Percentiles rank a stretch among this genome's conserved stretches.
phyloP scores from a whole-genome alignment of 2,888 invertebrate genomes.

The Synanthedon myopaeformis region DNA sequence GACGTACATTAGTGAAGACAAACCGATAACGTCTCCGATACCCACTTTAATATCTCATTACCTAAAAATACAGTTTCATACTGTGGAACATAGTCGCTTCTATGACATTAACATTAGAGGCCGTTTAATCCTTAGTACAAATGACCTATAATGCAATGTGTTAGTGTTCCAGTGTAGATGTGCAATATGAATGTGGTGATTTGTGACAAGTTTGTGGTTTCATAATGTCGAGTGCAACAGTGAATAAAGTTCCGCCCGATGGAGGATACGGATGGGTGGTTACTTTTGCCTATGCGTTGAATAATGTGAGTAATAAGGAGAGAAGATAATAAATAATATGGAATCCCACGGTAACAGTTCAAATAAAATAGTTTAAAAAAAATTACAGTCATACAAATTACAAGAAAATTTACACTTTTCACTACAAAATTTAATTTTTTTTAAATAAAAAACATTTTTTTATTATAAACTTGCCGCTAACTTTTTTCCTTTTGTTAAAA shows the following conservation, averaged over 20 bases:
- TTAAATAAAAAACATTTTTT: too few species aligned
- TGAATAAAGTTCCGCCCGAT: conserved; percentile 68
- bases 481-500: too few species aligned
- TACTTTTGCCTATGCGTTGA: conserved; percentile 70
- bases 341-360: too few species aligned
- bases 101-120: neutral
- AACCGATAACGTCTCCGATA: conserved; percentile 34
- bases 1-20: conserved; percentile 33
- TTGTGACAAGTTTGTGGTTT: conserved; percentile 3
- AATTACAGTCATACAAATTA: too few species aligned
- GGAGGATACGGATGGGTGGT: conserved; percentile 77
- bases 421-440: too few species aligned
- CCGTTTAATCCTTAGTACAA: neutral
- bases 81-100: neutral
- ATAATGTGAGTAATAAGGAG: conserved; percentile 66
- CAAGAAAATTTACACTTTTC: too few species aligned
- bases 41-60: conserved; percentile 11
- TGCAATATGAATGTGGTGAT: conserved; percentile 8
- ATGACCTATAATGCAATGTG: neutral
- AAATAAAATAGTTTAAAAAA: too few species aligned
- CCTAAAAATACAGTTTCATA: conserved; percentile 9
- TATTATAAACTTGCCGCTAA: too few species aligned
- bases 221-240: conserved; percentile 30
- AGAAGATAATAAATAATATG: too few species aligned
- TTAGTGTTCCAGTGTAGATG: conserved; percentile 1